Conservation (phyloP, 2,113 vertebrate genomes). For the Astur gentilis region DNA sequence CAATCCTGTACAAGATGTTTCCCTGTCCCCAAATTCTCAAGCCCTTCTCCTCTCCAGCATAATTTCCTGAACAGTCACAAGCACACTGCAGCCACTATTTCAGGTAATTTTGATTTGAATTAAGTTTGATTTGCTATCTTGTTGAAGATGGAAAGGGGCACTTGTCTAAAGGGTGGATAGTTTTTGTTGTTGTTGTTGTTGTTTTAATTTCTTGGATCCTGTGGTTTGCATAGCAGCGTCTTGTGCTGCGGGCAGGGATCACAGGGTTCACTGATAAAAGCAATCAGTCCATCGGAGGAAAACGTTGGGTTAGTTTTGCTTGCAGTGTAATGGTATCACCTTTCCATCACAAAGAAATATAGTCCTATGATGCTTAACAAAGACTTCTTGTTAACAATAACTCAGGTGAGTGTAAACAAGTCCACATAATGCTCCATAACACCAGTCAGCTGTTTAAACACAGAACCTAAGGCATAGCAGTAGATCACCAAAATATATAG, state of each 20-base stretch:
- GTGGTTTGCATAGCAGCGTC: neutral
- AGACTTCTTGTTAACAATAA: neutral
- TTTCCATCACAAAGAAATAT: neutral
- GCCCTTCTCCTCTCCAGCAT: neutral
- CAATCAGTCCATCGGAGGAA: neutral
- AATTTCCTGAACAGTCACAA: neutral
- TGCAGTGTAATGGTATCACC: neutral
- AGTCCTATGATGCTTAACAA: neutral
- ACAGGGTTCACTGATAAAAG: neutral
- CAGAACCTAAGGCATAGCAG: neutral
- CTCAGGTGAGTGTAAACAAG: neutral
- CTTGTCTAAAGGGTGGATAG: neutral
- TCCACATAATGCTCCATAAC: neutral
- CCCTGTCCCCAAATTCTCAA: neutral
- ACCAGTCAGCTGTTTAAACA: neutral
- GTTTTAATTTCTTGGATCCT: neutral
- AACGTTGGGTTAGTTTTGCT: neutral
- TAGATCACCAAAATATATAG: neutral
- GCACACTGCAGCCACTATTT: neutral
- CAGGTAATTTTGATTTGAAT: neutral
- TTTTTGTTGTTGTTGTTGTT: neutral
- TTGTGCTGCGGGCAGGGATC: neutral
- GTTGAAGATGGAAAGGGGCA: neutral
- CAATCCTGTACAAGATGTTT: neutral
- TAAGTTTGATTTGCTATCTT: neutral